Evolutionary conservation across 2,113 vertebrate species (phyloP), one percentile per base, ranked within the genome.

Genomic region (Apeltes quadracus): DNA sequence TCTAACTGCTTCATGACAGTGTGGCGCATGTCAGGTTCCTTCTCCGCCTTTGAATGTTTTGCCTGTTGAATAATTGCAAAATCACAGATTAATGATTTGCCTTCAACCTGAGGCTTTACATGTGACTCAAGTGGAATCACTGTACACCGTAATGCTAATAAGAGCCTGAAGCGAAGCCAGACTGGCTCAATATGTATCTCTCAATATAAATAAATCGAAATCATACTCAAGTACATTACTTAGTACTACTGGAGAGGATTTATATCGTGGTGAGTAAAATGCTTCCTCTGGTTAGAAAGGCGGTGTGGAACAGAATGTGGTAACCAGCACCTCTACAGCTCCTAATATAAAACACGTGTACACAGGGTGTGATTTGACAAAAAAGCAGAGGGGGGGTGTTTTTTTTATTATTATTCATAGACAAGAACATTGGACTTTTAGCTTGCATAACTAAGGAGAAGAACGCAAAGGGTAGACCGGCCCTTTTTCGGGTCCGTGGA

Each of bases 1-100:
- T 77, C 57, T 15, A 10, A 15, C 69, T 44, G 64, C 34, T 65
- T 34, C 63, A 74, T 83, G 72, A 76, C 61, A 62, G 68, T 41
- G 1, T 87, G 83, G 83, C 69, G 83, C 84, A 82, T 15, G 15
- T 69, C 57, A 62, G 72, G 29, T 44, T 57, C 39, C 14, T 59
- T 75, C 39, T n/a, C 51, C 48, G 62, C 4, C 27, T 56, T 58
- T 76, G 36, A 67, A 16, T 61, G 44, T 38, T 36, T 73, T 57
- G 22, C 55, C 36, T 13, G 4, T 32, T 54, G 65, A 54, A 63
- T 74, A 83, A 78, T 67, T 74, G 48, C 64, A 66, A 39, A 81
- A 61, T 79, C 71, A 46, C 18, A 78, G 55, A 62, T 72, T 38
- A 75, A 77, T 72, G 18, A 66, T 76, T 70, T 69, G 44, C 75